Base-by-base conservation (phyloP, 2,797 vertebrate species). In the Pseudomugil tenellus region DNA sequence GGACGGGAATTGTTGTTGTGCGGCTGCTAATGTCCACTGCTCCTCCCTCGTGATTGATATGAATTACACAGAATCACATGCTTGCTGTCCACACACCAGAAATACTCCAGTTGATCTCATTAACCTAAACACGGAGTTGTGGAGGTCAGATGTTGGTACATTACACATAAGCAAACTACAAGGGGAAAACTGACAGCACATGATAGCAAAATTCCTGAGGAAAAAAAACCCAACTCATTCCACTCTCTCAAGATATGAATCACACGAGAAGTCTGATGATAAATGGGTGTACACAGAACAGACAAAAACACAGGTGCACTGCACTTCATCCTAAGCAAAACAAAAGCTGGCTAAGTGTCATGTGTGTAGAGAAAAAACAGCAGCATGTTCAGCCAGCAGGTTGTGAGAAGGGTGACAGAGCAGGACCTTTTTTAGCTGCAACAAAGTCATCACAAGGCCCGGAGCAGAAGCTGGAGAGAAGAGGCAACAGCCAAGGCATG, bases 341-440 rank as follows among this genome's bases (percentile, higher is more conserved):
- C 4, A 32, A 32, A 46, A 41, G 63, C 26, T 37, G 58, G 6
- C 14, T 72, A 29, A 34, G 1, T 59, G 61, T 59, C n/a, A 14
- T 19, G 70, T 63, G 58, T 67, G 72, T 54, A 14, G 17, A 14
- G 17, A 41, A 21, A 56, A 70, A 62, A 70, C 57, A 51, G 74
- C 43, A 32, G 61, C 69, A 67, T 37, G 69, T 65, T 69, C 63
- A 51, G 58, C 74, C 83, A 69, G 82, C 74, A 55, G 73, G 68
- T 68, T 19, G 62, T 17, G 59, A 79, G 77, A 43, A 19, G 49
- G 58, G 73, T 67, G 55, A 52, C n/a, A 28, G 46, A 83, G 73
- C 77, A 83, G 46, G 73, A 76, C 81, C 81, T 85, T 91, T 89
- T 91, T 91, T 87, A 90, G 89, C 39, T 85, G 80, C 82, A 81